phyloP scores from a whole-genome alignment of 2,888 invertebrate species.

The Xestia ashworthii region DNA sequence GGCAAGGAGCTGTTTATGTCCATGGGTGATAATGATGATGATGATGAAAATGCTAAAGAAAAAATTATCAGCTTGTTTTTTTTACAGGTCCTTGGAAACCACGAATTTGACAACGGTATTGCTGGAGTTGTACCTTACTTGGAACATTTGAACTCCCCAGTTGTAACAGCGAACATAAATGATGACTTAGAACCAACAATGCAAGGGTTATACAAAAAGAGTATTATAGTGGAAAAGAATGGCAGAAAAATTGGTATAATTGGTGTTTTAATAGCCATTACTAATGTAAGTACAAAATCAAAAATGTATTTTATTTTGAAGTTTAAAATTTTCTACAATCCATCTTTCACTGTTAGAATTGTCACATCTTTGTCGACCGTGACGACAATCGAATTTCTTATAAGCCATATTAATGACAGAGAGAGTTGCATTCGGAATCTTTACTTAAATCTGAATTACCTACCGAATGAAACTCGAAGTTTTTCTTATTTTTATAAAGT shows the following conservation, averaged over 20 bases:
- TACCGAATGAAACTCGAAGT: not conserved
- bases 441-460: not conserved
- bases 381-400: not conserved
- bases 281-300: slow-evolving; percentile 77
- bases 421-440: too few species aligned
- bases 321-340: not conserved
- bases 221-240: slow-evolving; percentile 91
- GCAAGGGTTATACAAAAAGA: slow-evolving; percentile 92
- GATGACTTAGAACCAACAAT: slow-evolving; percentile 92
- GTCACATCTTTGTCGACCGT: not conserved
- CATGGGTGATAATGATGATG: too few species aligned
- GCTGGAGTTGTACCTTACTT: slow-evolving; percentile 94
- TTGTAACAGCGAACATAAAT: slow-evolving; percentile 95
- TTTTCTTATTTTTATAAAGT: not conserved
- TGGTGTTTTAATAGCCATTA: slow-evolving; percentile 91
- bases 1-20: too few species aligned
- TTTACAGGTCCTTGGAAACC: slow-evolving; percentile 94
- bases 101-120: slow-evolving; percentile 96
- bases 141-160: slow-evolving; percentile 91
- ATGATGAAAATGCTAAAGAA: not conserved
- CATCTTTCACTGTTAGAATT: not conserved
- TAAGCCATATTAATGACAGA: not conserved
- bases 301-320: not conserved
- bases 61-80: not conserved
- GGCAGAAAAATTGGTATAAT: slow-evolving; percentile 94